Evolutionary conservation across 2,888 invertebrate genomes (phyloP), one percentile per base, ranked within the genome.

Genomic region (Strigamia crassipes): DNA sequence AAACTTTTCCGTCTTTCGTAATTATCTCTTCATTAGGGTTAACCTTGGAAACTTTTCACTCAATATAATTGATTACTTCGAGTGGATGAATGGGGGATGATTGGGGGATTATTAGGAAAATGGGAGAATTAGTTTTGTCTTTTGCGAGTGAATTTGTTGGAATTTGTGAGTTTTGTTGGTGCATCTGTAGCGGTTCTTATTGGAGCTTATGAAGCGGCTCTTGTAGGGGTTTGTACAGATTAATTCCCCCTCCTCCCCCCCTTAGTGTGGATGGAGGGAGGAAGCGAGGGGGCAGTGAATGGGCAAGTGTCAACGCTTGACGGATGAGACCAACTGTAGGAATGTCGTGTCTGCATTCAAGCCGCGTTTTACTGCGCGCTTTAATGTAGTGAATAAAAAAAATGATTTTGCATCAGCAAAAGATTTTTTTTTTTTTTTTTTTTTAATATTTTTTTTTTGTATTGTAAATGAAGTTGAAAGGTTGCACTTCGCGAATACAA

Each of bases 261-360:
- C n/a, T n/a, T 31, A 23, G 31, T 31, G 73, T 31, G 31, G 73
- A 27, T 15, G 73, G 31, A 27, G 18, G 18, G 18, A 18, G n/a
- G 23, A 61, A 61, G 31, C 12, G 31, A 73, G 73, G 73, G 73
- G 23, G 27, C 31, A 0, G 73, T 73, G 73, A 73, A 73, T 73
- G 73, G 73, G 73, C 27, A 73, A 73, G 73, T 73, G 73, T 73
- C 73, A 73, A 73, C 73, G 73, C 27, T 73, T 73, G 73, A 73
- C 73, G 73, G 73, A 73, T 73, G 73, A 73, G 73, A 73, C 73
- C 73, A 73, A 73, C 73, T 73, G 73, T 73, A 73, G 73, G 73
- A 73, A 73, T 73, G 27, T n/a, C 31, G 18, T 73, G 73, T 73
- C 73, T 73, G 73, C 31, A 31, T 27, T 73, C 73, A 13, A 27